A percentile compares a stretch with the other conserved stretches of the same genome.
Evolutionary conservation across 2,888 invertebrate species (phyloP).

Genomic region (Helicoverpa assulta): DNA sequence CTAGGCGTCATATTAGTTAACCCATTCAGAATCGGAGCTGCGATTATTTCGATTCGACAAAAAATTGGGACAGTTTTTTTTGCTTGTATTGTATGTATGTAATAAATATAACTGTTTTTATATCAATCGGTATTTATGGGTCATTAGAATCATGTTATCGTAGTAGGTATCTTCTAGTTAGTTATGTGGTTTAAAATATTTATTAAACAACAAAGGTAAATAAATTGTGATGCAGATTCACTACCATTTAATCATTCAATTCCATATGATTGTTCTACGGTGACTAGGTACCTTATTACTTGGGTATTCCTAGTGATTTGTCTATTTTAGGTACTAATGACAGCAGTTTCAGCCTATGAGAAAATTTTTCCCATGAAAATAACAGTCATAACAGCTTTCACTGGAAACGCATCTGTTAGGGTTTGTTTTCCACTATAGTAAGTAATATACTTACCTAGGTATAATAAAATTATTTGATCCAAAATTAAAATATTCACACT

Average conservation of each 20-base stretch:
- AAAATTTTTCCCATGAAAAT: too few species aligned
- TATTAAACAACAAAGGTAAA: conserved; percentile 3
- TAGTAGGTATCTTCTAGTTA: neutral
- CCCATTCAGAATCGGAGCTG: conserved; percentile 28
- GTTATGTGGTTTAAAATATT: too few species aligned
- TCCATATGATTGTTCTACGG: too few species aligned
- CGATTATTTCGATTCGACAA: conserved; percentile 43
- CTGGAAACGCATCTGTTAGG: neutral
- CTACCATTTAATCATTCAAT: too few species aligned
- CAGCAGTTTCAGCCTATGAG: too few species aligned
- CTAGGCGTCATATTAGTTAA: conserved; percentile 28
- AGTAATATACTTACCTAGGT: too few species aligned
- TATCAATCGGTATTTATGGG: conserved; percentile 37
- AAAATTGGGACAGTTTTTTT: conserved; percentile 45
- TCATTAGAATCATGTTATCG: conserved; percentile 42
- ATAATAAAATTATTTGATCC: neutral
- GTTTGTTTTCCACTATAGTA: neutral
- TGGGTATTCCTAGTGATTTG: too few species aligned
- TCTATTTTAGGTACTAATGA: too few species aligned
- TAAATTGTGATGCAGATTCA: conserved; percentile 14
- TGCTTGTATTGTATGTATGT: neutral
- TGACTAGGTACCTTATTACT: too few species aligned
- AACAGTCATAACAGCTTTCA: too few species aligned
- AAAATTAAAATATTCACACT: conserved; percentile 4
- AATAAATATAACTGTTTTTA: conserved; percentile 51